Evolutionary conservation across 2,113 vertebrate species (phyloP).

Genomic region (Myxocyprinus asiaticus): DNA sequence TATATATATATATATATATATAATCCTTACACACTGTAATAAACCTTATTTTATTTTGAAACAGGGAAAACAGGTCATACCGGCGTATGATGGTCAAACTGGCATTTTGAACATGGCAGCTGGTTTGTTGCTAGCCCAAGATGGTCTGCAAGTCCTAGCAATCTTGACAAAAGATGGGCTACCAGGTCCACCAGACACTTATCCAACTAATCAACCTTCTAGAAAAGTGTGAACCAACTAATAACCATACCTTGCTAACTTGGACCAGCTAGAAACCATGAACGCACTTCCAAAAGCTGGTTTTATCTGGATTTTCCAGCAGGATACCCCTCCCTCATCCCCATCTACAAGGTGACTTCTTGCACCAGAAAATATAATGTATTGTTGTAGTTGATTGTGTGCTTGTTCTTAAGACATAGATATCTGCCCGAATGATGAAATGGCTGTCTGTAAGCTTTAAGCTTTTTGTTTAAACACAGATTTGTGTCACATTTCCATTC

Average conservation of each 20-base stretch:
- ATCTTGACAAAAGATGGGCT: too few relatives aligned
- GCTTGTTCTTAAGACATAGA: conserved; percentile 33
- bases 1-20: too few relatives aligned
- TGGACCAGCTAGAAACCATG: not conserved
- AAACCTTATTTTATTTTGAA: too few relatives aligned
- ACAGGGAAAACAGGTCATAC: too few relatives aligned
- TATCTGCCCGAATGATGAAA: conserved; percentile 40
- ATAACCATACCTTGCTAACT: not conserved
- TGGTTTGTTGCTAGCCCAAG: too few relatives aligned
- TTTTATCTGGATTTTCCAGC: not conserved
- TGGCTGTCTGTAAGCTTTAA: conserved; percentile 40
- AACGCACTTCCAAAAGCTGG: not conserved
- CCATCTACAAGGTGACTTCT: not conserved
- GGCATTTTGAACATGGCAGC: too few relatives aligned
- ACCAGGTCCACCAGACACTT: too few relatives aligned
- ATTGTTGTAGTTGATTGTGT: conserved; percentile 51
- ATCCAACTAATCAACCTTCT: too few relatives aligned
- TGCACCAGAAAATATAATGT: not conserved
- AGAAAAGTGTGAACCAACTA: not conserved
- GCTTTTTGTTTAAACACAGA: conserved; percentile 59
- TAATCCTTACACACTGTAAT: too few relatives aligned
- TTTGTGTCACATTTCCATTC: conserved; percentile 58
- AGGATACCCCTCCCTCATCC: not conserved
- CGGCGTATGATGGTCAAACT: too few relatives aligned
- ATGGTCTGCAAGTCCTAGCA: too few relatives aligned